Conservation (phyloP, 2,888 invertebrate genomes). For the Drosophila atroscutellata region DNA sequence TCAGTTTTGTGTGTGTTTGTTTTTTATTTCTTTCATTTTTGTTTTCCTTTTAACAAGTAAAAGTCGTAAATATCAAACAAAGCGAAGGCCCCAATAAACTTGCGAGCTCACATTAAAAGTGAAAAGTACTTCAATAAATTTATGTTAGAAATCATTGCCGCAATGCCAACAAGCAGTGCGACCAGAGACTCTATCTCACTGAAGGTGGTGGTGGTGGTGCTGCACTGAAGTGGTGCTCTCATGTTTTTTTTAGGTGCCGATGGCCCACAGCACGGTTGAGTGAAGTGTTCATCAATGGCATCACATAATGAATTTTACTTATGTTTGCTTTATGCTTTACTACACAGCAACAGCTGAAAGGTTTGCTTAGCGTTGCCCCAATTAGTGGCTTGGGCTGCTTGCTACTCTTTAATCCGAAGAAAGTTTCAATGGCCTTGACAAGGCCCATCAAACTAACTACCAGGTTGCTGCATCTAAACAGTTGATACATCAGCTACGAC, state of each 20-base stretch:
- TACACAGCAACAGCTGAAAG: conserved; percentile 1
- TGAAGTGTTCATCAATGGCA: conserved; percentile 72
- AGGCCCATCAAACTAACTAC: conserved; percentile 35
- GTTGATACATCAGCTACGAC: neutral
- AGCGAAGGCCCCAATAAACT: conserved; percentile 61
- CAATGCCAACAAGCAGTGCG: conserved; percentile 63
- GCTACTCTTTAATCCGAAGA: conserved; percentile 45
- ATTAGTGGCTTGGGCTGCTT: conserved; percentile 39
- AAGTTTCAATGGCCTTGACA: conserved; percentile 72
- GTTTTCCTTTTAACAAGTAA: conserved; percentile 53
- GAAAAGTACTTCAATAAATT: conserved; percentile 79
- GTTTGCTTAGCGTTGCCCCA: conserved; percentile 37
- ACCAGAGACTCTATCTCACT: conserved; percentile 11
- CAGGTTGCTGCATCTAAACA: neutral
- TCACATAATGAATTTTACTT: conserved; percentile 60
- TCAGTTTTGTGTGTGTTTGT: conserved; percentile 6
- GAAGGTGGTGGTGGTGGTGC: conserved; percentile 11
- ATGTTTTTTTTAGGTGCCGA: conserved; percentile 12
- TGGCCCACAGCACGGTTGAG: conserved; percentile 41
- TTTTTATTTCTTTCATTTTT: conserved; percentile 26
- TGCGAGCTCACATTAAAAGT: conserved; percentile 71
- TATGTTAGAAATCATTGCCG: conserved; percentile 76
- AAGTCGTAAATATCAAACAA: conserved; percentile 75
- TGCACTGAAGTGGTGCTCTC: conserved; percentile 37
- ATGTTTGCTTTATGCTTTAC: conserved; percentile 52